Evolutionary conservation across 2,888 invertebrate species (phyloP), one percentile per base, ranked within the genome.

Genomic region (Heliconius hortense): DNA sequence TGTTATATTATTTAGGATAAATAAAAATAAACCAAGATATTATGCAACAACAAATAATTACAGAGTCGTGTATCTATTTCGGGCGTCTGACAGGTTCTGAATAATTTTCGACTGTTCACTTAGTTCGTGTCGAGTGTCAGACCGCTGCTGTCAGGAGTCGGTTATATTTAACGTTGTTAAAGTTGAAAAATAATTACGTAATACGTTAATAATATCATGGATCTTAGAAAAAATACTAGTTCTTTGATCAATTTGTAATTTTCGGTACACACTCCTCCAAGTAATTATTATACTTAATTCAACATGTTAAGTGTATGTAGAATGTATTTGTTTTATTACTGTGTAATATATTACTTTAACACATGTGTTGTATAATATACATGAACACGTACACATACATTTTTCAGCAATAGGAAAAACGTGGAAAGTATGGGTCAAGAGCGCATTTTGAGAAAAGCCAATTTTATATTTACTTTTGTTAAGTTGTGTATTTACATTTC

Each of bases 41-140:
- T n/a, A n/a, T n/a, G n/a, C n/a, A n/a, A n/a, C n/a, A n/a, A 28
- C 24, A 39, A 66, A 66, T 66, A 74, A 70, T 70, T 64, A 71
- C 53, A 24, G n/a, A 28, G 63, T 70, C 26, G 8, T 69, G 43
- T 39, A 70, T 63, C 69, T 62, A 63, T 70, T 75, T 43, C 59
- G 43, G 18, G 64, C 70, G 28, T 43, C 73, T 28, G 71, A 64
- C 71, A 28, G 64, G 59, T 11, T 18, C 24, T 70, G 39, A 75
- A 75, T 75, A 71, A 75, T 71, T 75, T 71, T 66, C 71, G 39
- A 64, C 28, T 66, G 66, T 64, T 64, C 71, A 59, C 71, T 64
- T 64, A 71, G 64, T 39, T 15, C 7, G 28, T 43, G 63, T 35
- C 35, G 24, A 56, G 13, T 62, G 62, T 35, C 64, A 35, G 70